A percentile compares a stretch with the other conserved stretches of the same genome.
Conservation (phyloP, 1,140 invertebrate species). For the Wasmannia auropunctata region DNA sequence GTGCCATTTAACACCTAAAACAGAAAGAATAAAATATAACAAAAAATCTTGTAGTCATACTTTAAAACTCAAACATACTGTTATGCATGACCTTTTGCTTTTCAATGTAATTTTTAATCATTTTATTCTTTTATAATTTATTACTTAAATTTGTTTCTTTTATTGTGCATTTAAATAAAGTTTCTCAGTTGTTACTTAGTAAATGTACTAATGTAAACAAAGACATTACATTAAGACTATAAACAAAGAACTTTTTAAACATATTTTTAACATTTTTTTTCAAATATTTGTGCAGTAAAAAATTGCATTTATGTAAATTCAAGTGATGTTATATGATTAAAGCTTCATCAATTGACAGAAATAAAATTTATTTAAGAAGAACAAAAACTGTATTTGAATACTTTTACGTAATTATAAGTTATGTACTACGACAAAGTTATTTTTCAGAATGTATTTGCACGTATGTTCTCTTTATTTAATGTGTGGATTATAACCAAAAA, state of each 20-base stretch:
- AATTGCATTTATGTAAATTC: background rate
- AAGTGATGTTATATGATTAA: background rate
- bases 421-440: background rate
- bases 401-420: background rate
- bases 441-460: background rate
- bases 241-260: background rate
- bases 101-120: background rate
- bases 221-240: too few relatives aligned
- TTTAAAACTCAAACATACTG: background rate
- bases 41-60: background rate
- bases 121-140: background rate
- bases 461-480: background rate
- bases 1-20: slow-evolving; percentile 91
- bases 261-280: background rate
- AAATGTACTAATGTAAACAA: background rate
- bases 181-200: background rate
- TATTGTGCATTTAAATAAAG: background rate
- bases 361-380: background rate
- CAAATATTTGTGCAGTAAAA: too few relatives aligned
- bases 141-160: background rate
- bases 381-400: background rate
- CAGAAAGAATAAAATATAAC: background rate
- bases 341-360: background rate
- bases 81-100: background rate
- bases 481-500: background rate